Percentiles rank a stretch among this genome's conserved stretches.
phyloP scores from a whole-genome alignment of 2,797 vertebrate genomes.

The Spinus olivaceus region DNA sequence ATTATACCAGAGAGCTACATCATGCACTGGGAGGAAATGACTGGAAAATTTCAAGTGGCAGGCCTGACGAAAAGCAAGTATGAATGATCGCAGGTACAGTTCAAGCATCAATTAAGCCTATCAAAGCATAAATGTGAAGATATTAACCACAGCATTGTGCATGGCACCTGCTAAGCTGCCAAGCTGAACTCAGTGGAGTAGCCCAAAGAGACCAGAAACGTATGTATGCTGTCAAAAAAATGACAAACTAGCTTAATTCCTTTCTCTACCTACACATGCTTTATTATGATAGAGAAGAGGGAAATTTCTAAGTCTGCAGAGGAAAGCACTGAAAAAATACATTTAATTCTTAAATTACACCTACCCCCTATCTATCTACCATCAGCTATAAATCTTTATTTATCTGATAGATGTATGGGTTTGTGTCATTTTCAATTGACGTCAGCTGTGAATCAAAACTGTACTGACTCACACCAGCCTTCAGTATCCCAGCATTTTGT shows the following conservation, averaged over 20 bases:
- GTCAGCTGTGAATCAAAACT: not conserved
- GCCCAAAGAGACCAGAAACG: not conserved
- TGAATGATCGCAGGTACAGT: not conserved
- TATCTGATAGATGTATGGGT: not conserved
- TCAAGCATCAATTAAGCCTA: not conserved
- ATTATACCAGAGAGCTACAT: not conserved
- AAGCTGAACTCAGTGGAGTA: not conserved
- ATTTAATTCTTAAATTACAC: not conserved
- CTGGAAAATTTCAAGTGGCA: slow-evolving; percentile 2
- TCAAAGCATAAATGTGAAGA: not conserved
- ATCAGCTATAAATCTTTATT: not conserved
- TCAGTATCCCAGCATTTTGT: not conserved
- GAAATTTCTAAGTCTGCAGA: not conserved
- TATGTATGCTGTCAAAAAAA: not conserved
- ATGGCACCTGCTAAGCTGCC: not conserved
- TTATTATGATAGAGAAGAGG: not conserved
- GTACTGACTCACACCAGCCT: not conserved
- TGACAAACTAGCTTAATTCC: not conserved
- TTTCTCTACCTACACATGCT: not conserved
- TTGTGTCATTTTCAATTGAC: not conserved
- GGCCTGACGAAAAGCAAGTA: not conserved
- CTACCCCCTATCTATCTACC: not conserved
- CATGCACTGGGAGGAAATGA: not conserved
- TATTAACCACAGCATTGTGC: not conserved
- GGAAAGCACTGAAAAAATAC: not conserved